Evolutionary conservation across 2,113 vertebrate species (phyloP).

Genomic region (Riparia riparia): DNA sequence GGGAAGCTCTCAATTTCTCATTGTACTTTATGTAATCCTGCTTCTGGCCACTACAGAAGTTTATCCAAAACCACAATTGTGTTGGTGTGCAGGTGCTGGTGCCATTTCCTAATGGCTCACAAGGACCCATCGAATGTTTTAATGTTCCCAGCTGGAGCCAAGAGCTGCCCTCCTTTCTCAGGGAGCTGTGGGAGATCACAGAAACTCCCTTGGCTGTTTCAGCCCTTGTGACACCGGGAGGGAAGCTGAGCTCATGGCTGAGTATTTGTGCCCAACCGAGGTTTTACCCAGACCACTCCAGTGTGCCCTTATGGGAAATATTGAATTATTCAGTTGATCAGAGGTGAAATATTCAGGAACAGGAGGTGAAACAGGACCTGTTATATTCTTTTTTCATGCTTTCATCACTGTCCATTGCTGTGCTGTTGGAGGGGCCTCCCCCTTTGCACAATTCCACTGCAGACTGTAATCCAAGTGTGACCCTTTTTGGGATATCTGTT

Average conservation of each 20-base stretch:
- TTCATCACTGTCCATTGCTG: not conserved
- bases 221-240: not conserved
- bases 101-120: slow-evolving; percentile 11
- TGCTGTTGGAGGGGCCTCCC: not conserved
- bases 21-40: not conserved
- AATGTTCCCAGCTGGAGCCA: not conserved
- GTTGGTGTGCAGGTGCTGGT: not conserved
- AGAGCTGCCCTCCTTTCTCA: not conserved
- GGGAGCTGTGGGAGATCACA: not conserved
- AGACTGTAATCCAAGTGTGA: not conserved
- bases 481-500: not conserved
- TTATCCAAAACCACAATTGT: not conserved
- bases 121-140: not conserved
- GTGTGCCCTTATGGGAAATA: not conserved
- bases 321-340: not conserved
- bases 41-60: not conserved
- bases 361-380: not conserved
- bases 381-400: not conserved
- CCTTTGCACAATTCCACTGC: accelerated
- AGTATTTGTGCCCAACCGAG: not conserved
- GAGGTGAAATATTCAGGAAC: not conserved
- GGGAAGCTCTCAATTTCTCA: not conserved
- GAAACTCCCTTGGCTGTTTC: slow-evolving; percentile 1
- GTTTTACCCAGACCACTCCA: not conserved
- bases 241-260: not conserved